These are phyloP conservation scores for Galeopterus variegatus DNA, from an alignment of 2,113 vertebrate species.

Conservation along the genomic window DNA sequence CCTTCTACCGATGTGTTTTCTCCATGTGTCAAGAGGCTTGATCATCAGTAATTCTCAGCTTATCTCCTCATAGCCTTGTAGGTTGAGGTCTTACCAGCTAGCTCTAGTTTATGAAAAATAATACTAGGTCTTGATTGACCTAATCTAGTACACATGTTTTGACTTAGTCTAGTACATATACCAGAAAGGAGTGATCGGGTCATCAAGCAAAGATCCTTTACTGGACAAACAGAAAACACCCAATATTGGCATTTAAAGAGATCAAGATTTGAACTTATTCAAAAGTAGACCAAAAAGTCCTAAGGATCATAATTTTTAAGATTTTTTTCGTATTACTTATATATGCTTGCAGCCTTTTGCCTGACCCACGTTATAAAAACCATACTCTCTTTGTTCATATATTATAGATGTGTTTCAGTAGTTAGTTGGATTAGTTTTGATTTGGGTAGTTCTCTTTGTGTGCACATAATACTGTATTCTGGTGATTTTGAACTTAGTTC, in stretches of 20 bases:
- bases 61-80: neutral
- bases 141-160: neutral
- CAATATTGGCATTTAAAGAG: neutral
- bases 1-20: neutral
- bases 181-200: neutral
- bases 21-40: neutral
- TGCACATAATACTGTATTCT: neutral
- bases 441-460: neutral
- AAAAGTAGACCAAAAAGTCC: constrained; percentile 22
- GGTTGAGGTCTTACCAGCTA: neutral
- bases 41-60: neutral
- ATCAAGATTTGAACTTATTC: neutral
- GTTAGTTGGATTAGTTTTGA: neutral
- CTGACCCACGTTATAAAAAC: neutral
- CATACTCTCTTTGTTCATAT: neutral
- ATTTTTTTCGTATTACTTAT: neutral
- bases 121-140: neutral
- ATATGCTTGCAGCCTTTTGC: neutral
- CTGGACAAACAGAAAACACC: neutral
- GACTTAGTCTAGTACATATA: neutral
- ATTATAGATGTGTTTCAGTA: neutral
- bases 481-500: neutral
- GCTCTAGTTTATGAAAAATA: neutral
- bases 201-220: neutral
- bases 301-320: neutral